Conservation (phyloP, 2,113 vertebrate species). For the Rostratula benghalensis region DNA sequence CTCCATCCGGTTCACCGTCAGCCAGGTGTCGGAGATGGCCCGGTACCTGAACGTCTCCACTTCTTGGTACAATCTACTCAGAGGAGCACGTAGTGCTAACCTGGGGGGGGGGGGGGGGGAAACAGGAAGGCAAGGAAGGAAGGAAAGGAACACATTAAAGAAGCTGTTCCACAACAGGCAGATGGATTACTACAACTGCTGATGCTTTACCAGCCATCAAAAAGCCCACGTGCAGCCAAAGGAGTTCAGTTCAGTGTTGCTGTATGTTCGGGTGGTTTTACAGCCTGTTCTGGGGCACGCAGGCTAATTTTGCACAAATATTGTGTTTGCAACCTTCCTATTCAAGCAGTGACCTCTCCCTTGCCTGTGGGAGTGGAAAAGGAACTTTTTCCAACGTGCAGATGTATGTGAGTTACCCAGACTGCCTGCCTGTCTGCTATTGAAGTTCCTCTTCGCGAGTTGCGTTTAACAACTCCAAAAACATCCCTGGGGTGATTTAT, state of each 20-base stretch:
- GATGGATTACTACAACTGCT: background rate
- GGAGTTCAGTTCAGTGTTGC: background rate
- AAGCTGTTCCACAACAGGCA: background rate
- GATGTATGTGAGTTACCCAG: background rate
- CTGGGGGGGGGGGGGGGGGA: too few species aligned
- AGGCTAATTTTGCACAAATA: background rate
- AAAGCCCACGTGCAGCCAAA: background rate
- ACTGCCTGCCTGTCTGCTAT: background rate
- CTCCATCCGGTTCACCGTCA: slow-evolving; percentile 97
- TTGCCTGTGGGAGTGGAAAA: background rate
- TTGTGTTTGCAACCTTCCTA: background rate
- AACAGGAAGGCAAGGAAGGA: background rate
- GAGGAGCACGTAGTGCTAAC: slow-evolving; percentile 85
- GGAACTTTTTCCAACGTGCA: background rate
- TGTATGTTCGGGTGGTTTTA: background rate
- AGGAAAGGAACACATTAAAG: background rate
- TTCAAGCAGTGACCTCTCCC: background rate
- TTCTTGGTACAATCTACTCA: slow-evolving; percentile 94
- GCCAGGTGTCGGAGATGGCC: slow-evolving; percentile 96
- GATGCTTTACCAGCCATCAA: background rate
- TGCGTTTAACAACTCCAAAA: background rate
- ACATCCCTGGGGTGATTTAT: background rate
- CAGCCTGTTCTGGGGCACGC: background rate
- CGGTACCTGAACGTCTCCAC: slow-evolving; percentile 95
- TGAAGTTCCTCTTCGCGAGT: background rate